These are phyloP conservation scores for Cyanoderma ruficeps DNA, from an alignment of 2,113 vertebrate genomes.

Conservation along the genomic window DNA sequence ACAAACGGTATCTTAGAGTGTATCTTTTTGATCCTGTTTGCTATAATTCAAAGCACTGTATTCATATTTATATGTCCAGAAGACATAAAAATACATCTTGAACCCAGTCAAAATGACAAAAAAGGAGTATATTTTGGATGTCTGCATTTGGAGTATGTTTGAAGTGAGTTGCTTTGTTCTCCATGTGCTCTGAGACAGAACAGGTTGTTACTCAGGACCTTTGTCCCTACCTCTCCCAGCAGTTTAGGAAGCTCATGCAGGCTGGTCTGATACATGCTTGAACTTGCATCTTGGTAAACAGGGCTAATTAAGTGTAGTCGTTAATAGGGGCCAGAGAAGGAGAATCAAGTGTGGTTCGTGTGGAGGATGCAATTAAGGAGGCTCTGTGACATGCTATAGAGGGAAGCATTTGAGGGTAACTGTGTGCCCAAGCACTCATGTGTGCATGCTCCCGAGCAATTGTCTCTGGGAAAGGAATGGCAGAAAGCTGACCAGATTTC, in stretches of 20 bases:
- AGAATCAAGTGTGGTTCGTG: background rate
- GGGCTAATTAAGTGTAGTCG: background rate
- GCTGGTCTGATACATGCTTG: background rate
- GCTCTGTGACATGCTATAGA: background rate
- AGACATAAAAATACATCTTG: background rate
- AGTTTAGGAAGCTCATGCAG: background rate
- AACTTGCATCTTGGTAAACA: background rate
- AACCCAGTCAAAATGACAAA: background rate
- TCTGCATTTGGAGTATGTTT: background rate
- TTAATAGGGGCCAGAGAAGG: background rate
- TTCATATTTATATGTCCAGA: background rate
- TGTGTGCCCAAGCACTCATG: rapidly evolving
- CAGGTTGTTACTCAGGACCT: background rate
- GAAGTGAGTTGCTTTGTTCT: background rate
- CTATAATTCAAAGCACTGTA: background rate
- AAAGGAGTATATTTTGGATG: background rate
- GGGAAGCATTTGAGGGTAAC: background rate
- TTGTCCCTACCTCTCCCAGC: background rate
- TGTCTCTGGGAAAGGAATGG: rapidly evolving
- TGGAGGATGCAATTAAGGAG: background rate
- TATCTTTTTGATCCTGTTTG: background rate
- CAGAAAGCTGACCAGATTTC: background rate
- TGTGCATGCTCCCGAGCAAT: rapidly evolving
- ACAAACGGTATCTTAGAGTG: background rate
- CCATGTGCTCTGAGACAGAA: background rate